Evolutionary conservation across 2,113 vertebrate genomes (phyloP).

Genomic region (Planiliza haematocheilus): DNA sequence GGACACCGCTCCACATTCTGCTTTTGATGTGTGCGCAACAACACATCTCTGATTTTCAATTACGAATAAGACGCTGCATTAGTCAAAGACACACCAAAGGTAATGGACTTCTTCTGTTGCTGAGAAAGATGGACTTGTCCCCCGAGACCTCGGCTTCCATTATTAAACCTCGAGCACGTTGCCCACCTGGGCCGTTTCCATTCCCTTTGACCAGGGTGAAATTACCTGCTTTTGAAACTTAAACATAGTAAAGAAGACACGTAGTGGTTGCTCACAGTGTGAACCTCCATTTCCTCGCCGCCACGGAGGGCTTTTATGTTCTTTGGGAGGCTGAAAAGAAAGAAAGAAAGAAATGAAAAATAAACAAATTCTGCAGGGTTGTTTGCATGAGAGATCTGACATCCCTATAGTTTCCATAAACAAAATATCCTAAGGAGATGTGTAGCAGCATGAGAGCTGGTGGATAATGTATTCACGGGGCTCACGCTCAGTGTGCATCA

Average conservation of each 20-base stretch:
- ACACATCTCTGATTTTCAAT: conserved; percentile 75
- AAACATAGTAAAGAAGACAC: conserved; percentile 36
- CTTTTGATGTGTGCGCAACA: conserved; percentile 52
- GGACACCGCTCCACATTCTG: conserved; percentile 33
- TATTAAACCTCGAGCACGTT: conserved; percentile 76
- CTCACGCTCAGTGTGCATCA: conserved; percentile 38
- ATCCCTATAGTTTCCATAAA: conserved; percentile 26
- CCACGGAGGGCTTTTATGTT: conserved; percentile 34
- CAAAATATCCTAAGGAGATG: conserved; percentile 40
- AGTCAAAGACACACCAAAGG: conserved; percentile 69
- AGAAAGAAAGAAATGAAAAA: not conserved
- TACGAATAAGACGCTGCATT: conserved; percentile 75
- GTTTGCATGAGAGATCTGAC: conserved; percentile 29
- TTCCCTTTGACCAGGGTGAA: conserved; percentile 64
- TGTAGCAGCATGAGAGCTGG: conserved; percentile 25
- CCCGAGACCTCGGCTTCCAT: conserved; percentile 73
- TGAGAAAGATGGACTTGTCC: conserved; percentile 69
- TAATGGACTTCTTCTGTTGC: conserved; percentile 84
- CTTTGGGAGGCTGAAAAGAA: not conserved
- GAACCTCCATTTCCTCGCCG: conserved; percentile 61
- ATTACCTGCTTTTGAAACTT: conserved; percentile 74
- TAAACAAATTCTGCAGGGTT: conserved; percentile 9
- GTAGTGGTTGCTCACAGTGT: conserved; percentile 33
- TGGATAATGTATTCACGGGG: conserved; percentile 42
- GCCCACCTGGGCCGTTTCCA: conserved; percentile 68